phyloP scores from a whole-genome alignment of 1,140 invertebrate genomes.

The Pomacea maculata region DNA sequence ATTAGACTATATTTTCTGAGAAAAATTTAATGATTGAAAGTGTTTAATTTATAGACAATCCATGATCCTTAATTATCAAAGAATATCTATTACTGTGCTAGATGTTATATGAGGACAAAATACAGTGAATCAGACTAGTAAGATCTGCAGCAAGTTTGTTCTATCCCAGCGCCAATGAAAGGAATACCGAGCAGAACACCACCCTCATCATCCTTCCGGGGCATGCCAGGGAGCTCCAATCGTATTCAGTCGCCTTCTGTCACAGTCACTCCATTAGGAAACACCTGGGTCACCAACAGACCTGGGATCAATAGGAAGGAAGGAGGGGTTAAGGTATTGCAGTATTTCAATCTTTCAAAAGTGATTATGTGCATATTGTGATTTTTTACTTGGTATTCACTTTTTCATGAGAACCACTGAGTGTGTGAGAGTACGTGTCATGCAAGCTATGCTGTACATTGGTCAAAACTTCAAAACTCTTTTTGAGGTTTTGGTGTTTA shows the following conservation, averaged over 20 bases:
- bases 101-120: no score
- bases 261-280: slow-evolving; percentile 28
- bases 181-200: slow-evolving; percentile 85
- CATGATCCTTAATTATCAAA: no score
- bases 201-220: slow-evolving; percentile 67
- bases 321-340: slow-evolving; percentile 69
- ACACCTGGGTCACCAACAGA: slow-evolving; percentile 63
- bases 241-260: not conserved
- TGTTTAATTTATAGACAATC: no score
- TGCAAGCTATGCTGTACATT: no score
- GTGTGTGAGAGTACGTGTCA: no score
- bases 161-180: slow-evolving; percentile 81
- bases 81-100: no score
- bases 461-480: no score
- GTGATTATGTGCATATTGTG: not conserved
- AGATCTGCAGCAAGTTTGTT: slow-evolving; percentile 5
- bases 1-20: no score
- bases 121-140: no score
- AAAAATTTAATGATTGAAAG: no score
- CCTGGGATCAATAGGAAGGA: slow-evolving; percentile 74
- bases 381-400: not conserved
- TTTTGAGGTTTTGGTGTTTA: no score
- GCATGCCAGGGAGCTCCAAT: slow-evolving; percentile 27
- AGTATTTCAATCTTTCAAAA: not conserved
- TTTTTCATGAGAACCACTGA: no score